Base-by-base conservation (phyloP, 2,888 invertebrate species). In the Calephelis perditalis region DNA sequence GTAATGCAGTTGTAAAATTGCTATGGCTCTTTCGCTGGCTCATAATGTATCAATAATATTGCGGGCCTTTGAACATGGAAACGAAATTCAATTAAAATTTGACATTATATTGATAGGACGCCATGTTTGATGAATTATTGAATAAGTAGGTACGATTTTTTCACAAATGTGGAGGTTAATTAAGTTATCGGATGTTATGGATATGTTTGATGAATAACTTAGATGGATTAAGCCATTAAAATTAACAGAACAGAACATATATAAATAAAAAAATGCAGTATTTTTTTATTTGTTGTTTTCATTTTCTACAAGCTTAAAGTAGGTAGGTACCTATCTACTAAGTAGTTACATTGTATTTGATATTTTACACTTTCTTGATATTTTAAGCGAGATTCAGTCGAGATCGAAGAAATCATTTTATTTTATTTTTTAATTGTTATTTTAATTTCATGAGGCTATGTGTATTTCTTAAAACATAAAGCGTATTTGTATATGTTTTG, bases 11-110 rank as follows among this genome's bases (percentile, higher is more conserved):
- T 88, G 88, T 87, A 86, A 89, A 89, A 11, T 88, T 83, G 83
- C 75, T 81, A 85, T 79, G 81, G 83, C 84, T 86, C 86, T 87
- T 86, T 86, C 73, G 83, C 84, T 78, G 70, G 72, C 69, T 79
- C 82, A 79, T 90, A 90, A 89, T 89, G 89, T 90, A 87, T 90
- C 88, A 89, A 90, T 89, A 89, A 83, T 84, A 83, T 73, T 75
- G 79, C 76, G 74, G 73, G 72, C 60, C 67, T 83, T 81, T 81
- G 74, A 69, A 67, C 70, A 71, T 72, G 68, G 74, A 77, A 76
- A 79, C 76, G 87, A 88, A 87, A 86, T 86, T 84, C 87, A 87
- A 89, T 89, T 90, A 83, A 81, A 83, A 71, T 82, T 84, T 88
- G 89, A 90, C 88, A 86, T 88, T 90, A 90, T 90, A 88, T 86